phyloP scores from a whole-genome alignment of 2,888 invertebrate genomes.

The Pandemis cinnamomeana region DNA sequence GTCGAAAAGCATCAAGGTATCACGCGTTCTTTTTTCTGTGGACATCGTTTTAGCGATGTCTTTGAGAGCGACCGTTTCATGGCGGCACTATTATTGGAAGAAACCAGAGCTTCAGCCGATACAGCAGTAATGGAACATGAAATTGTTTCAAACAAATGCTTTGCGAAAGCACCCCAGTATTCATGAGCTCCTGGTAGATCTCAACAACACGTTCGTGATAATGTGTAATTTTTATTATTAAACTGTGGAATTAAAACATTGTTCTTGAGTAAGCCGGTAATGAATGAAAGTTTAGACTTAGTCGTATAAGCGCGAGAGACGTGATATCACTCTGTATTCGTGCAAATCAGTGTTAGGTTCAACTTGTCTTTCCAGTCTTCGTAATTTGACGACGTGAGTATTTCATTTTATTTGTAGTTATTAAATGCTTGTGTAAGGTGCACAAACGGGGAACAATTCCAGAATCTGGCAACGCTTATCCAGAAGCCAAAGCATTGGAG shows the following conservation, averaged over 20 bases:
- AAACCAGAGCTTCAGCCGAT: too few species aligned
- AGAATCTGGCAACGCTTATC: too few species aligned
- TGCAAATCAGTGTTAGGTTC: not conserved
- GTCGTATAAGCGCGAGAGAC: not conserved
- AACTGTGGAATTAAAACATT: slow-evolving; percentile 2
- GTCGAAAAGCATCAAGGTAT: too few species aligned
- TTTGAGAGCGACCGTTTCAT: too few species aligned
- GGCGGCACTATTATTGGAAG: too few species aligned
- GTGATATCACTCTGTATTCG: not conserved
- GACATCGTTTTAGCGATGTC: too few species aligned
- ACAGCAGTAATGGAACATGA: not conserved
- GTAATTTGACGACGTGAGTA: not conserved
- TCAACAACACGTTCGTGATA: not conserved
- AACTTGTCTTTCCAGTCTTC: not conserved
- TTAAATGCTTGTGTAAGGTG: too few species aligned
- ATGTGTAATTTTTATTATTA: not conserved
- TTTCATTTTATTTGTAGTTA: not conserved
- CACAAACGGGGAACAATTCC: too few species aligned
- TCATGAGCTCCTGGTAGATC: not conserved
- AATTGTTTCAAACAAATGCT: not conserved
- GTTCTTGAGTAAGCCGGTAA: not conserved
- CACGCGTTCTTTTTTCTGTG: too few species aligned
- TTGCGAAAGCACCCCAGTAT: not conserved
- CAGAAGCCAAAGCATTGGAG: too few species aligned
- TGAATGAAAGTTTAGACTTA: not conserved